These are phyloP conservation scores for Agriopis aurantiaria DNA, from an alignment of 2,888 invertebrate species.

Conservation along the genomic window DNA sequence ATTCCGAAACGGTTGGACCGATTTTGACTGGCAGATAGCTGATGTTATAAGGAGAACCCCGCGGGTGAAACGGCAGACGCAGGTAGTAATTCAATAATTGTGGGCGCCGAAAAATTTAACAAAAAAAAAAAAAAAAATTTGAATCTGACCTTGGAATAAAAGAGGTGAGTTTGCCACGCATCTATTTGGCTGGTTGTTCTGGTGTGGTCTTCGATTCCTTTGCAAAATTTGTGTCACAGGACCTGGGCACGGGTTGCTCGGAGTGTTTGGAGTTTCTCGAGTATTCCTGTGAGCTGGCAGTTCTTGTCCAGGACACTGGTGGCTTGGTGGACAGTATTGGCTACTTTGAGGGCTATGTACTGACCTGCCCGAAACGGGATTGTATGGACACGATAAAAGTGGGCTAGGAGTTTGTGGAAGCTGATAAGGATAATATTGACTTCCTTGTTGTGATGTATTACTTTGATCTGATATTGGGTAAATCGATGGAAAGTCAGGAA, in stretches of 20 bases:
- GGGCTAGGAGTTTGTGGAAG: not conserved
- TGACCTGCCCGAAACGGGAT: not conserved
- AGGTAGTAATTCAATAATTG: too few species aligned
- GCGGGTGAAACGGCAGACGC: not conserved
- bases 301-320: not conserved
- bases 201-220: not conserved
- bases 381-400: not conserved
- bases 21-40: too few species aligned
- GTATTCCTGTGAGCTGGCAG: not conserved
- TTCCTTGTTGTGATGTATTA: not conserved
- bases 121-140: not conserved
- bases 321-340: not conserved
- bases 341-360: not conserved
- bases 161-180: not conserved
- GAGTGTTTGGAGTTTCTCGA: not conserved
- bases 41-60: too few species aligned
- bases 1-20: too few species aligned
- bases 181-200: conserved; percentile 2
- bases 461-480: not conserved
- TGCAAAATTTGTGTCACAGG: not conserved
- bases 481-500: not conserved
- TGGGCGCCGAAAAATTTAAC: too few species aligned
- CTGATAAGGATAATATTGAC: not conserved
- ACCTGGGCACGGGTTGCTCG: conserved; percentile 1
- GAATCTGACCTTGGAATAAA: conserved; percentile 3